Evolutionary conservation across 2,888 invertebrate species (phyloP).

Genomic region (Pyralis farinalis): DNA sequence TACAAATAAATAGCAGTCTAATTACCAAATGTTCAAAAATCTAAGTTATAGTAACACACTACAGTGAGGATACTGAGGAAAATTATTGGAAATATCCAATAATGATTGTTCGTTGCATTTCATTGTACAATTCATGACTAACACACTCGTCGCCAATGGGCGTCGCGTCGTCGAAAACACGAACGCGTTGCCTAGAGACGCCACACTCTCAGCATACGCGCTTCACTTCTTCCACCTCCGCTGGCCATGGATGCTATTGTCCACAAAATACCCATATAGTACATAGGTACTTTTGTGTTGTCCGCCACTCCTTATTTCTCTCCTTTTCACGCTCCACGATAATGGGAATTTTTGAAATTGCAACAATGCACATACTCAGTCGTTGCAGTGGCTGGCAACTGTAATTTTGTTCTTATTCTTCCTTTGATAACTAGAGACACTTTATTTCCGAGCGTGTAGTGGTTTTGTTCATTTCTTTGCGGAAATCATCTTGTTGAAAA

Average conservation of each 20-base stretch:
- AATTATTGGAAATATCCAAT: too few relatives aligned
- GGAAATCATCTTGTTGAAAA: too few relatives aligned
- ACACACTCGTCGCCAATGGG: not conserved
- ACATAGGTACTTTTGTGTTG: slow-evolving; percentile 35
- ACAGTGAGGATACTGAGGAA: too few relatives aligned
- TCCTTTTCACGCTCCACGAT: slow-evolving; percentile 65
- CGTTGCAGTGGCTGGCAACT: slow-evolving; percentile 47
- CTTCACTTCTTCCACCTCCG: slow-evolving; percentile 17
- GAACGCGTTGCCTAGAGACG: slow-evolving; percentile 37
- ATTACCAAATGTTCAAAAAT: too few relatives aligned
- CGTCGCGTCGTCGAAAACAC: slow-evolving; percentile 6
- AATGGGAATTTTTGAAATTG: slow-evolving; percentile 78
- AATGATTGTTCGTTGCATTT: too few relatives aligned
- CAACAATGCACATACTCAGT: slow-evolving; percentile 72
- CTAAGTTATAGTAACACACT: too few relatives aligned
- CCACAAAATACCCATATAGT: slow-evolving; percentile 7
- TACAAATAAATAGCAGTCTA: too few relatives aligned
- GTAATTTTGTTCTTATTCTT: slow-evolving; percentile 53
- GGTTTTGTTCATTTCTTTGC: slow-evolving; percentile 11
- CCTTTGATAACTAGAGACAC: slow-evolving; percentile 36
- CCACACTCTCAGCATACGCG: slow-evolving; percentile 19
- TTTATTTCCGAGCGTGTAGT: slow-evolving; percentile 32
- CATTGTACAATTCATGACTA: too few relatives aligned
- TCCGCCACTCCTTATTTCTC: slow-evolving; percentile 67
- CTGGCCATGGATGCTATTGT: slow-evolving; percentile 16